Evolutionary conservation across 30 jellyfish, hydroid and myxozoan species (phyloP), one percentile per base, ranked within the genome.

Genomic region (Aurelia sp.): DNA sequence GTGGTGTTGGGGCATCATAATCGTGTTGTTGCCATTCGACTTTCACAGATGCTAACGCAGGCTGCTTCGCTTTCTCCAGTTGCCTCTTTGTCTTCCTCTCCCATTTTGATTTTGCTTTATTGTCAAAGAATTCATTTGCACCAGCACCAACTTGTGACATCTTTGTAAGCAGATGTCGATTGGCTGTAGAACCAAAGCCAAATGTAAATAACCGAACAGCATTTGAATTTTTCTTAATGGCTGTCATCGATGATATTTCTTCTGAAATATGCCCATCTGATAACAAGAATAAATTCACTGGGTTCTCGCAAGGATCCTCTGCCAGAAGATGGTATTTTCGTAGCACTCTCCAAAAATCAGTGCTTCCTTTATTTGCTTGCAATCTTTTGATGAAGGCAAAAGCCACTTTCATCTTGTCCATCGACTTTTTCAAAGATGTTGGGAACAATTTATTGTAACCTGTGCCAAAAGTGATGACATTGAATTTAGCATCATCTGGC

Each of bases 201-300:
- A 86, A 81, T 0, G 96, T 86, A 66, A 92, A 92, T 55, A 86
- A 35, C 22, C 98, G 81, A 35, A 87, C 62, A 9, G 73, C 52
- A 31, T 67, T 64, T 35, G 85, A 37, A 57, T 47, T n/a, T 33
- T 62, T 75, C 72, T 60, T 21, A 1, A 86, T 51, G 19, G 90
- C 59, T 15, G 94, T 81, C 71, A 86, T 74, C 13, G 98, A 81
- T 35, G 85, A 19, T n/a, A 71, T 79, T 68, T 92, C 98, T 23
- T 92, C 98, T 44, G 94, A 74, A 52, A 85, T 78, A 67, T 86
- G 93, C 11, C 98, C 98, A 70, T 92, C 98, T 15, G 98, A 92
- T 17, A 92, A 55, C 61, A 92, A 62, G 47, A 92, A 86, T 10
- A 86, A 62, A 67, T 92, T 92, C 69, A 74, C 74, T 11, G 91